Conservation (phyloP, 2,888 invertebrate species). For the Orthonychiurus folsomi region DNA sequence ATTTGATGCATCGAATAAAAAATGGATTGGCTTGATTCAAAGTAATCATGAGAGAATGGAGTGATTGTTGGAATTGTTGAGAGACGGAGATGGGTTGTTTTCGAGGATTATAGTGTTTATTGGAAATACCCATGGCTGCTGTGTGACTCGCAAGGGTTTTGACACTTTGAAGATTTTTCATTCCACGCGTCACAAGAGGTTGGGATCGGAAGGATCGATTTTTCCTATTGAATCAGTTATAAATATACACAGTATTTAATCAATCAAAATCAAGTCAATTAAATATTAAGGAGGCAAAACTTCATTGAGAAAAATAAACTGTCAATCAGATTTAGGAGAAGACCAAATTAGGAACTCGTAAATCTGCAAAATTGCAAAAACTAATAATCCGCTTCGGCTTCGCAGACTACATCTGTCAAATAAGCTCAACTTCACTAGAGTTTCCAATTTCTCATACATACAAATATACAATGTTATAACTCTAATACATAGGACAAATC, state of each 20-base stretch:
- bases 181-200: constrained; percentile 71
- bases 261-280: no score
- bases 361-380: neutral
- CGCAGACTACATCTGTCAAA: no score
- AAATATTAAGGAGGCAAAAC: no score
- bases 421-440: no score
- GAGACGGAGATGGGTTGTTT: constrained; percentile 88
- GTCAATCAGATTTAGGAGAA: no score
- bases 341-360: neutral
- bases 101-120: constrained; percentile 53
- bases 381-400: no score
- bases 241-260: neutral
- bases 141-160: constrained; percentile 78
- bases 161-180: constrained; percentile 83
- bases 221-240: constrained; percentile 56
- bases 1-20: constrained; percentile 87
- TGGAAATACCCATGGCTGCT: constrained; percentile 44
- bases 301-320: no score
- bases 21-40: constrained; percentile 80
- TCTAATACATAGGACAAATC: no score
- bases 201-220: constrained; percentile 86
- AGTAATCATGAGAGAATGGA: constrained; percentile 86
- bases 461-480: no score
- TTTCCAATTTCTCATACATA: no score
- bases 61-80: constrained; percentile 87